phyloP scores from a whole-genome alignment of 2,797 vertebrate species.

The Heteromormyrus szaboi region DNA sequence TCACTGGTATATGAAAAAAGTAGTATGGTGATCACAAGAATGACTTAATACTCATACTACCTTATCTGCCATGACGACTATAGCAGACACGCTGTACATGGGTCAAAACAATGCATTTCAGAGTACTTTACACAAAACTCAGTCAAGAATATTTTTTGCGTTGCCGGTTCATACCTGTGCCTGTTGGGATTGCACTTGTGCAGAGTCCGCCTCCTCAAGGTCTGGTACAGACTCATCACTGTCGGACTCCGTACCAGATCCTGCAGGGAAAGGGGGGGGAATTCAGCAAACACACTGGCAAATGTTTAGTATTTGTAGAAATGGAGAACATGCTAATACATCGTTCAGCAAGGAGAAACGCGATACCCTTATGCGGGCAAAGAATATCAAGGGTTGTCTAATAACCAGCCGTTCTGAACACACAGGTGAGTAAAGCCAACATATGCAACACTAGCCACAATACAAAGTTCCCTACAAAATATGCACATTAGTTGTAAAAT shows the following conservation, averaged over 20 bases:
- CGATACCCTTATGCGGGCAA: neutral
- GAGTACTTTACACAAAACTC: neutral
- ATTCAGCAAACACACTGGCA: neutral
- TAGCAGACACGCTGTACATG: neutral
- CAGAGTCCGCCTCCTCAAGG: constrained; percentile 91
- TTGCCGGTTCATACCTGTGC: constrained; percentile 76
- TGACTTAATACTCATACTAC: neutral
- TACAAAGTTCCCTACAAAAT: neutral
- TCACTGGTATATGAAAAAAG: neutral
- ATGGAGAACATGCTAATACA: neutral
- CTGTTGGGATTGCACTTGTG: constrained; percentile 92
- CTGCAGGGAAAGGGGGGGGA: constrained; percentile 45
- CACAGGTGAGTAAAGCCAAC: neutral
- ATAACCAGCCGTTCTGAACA: neutral
- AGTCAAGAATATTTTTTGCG: neutral
- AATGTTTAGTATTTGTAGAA: neutral
- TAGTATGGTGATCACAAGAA: neutral
- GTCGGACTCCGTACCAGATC: constrained; percentile 95
- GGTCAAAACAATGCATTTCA: neutral
- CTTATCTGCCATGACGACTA: neutral
- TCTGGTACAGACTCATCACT: constrained; percentile 97
- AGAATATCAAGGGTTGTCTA: neutral
- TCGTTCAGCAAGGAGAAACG: neutral
- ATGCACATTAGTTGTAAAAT: neutral
- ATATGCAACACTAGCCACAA: neutral